These are phyloP conservation scores for honey bee (Apis mellifera) DNA, from an alignment of 1,140 invertebrate species.

Conservation along the genomic window Amel_HAv3.1 CM009935.2:13441501-13442000, in stretches of 20 bases:
- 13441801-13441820: background rate
- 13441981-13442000: background rate
- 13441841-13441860: background rate
- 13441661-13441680: slow-evolving; percentile 43
- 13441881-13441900: background rate
- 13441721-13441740: background rate
- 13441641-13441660: slow-evolving; percentile 31
- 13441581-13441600: slow-evolving; percentile 36
- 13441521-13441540: slow-evolving; percentile 61
- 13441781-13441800: background rate
- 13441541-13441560: slow-evolving; percentile 68
- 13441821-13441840: background rate
- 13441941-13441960: slow-evolving; percentile 64
- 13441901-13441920: slow-evolving; percentile 39
- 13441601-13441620: slow-evolving; percentile 35
- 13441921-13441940: slow-evolving; percentile 64
- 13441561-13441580: slow-evolving; percentile 66
- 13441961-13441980: slow-evolving; percentile 43
- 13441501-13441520: slow-evolving; percentile 57
- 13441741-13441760: background rate
- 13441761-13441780: background rate
- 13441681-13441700: slow-evolving; percentile 46
- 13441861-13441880: background rate
- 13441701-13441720: slow-evolving; percentile 22
- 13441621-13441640: slow-evolving; percentile 34